Percentiles rank a stretch among this genome's conserved stretches.
phyloP scores from a whole-genome alignment of 1,140 invertebrate species.

The Tribolium castaneum region DNA sequence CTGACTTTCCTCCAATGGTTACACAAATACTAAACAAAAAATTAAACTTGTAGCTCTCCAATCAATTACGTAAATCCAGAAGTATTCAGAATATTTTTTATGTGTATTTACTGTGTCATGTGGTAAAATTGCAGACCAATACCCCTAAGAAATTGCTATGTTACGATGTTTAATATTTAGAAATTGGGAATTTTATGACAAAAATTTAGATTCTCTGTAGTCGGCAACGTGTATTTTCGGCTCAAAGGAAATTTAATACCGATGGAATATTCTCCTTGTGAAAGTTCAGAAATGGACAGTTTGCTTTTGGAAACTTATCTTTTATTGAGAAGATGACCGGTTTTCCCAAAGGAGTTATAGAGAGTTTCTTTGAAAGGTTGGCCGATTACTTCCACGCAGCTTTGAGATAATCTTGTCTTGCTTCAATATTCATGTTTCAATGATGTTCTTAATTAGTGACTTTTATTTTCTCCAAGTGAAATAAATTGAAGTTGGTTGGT shows the following conservation, averaged over 20 bases:
- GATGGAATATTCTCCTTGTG: constrained; percentile 10
- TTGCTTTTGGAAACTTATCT: constrained; percentile 8
- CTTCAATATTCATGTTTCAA: neutral
- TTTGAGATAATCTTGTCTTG: neutral
- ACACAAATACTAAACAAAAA: no score
- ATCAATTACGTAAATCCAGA: no score
- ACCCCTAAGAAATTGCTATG: no score
- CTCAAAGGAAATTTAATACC: constrained; percentile 22
- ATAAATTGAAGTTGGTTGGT: no score
- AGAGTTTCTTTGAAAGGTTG: neutral
- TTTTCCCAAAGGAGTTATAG: neutral
- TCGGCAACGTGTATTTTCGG: neutral
- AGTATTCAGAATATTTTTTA: no score
- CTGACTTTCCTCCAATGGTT: no score
- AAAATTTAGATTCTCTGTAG: constrained; percentile 16
- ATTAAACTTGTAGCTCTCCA: no score
- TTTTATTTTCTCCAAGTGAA: neutral
- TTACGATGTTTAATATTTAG: no score
- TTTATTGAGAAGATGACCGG: constrained; percentile 23
- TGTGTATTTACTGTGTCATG: no score
- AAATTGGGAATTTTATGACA: neutral
- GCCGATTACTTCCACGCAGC: neutral
- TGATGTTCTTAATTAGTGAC: neutral
- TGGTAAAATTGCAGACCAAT: no score
- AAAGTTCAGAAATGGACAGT: neutral